A percentile compares a stretch with the other conserved stretches of the same genome.
Conservation (phyloP, 2,113 vertebrate species). For the Onychorhynchus coronatus region DNA sequence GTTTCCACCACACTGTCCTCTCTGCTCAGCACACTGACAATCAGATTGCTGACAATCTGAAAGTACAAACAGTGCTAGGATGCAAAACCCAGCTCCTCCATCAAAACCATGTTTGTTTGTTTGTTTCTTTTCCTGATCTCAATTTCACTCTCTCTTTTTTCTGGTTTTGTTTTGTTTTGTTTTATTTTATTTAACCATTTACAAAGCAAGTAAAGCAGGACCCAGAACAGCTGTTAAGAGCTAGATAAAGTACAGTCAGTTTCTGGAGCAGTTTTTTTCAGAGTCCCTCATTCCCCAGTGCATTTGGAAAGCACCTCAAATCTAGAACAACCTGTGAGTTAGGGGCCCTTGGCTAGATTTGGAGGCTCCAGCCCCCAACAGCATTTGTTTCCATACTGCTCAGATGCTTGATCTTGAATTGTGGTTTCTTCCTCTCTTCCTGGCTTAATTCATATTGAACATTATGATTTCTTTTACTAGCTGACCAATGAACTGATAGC, state of each 20-base stretch:
- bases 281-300: neutral
- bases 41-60: neutral
- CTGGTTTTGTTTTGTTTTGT: no score
- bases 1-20: slow-evolving; percentile 28
- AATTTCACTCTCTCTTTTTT: neutral
- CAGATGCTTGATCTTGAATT: neutral
- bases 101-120: neutral
- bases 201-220: neutral
- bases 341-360: neutral
- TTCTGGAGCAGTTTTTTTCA: neutral
- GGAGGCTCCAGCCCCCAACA: neutral
- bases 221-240: neutral
- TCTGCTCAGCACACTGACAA: neutral
- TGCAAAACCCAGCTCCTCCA: neutral
- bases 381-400: neutral
- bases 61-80: neutral
- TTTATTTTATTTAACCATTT: neutral
- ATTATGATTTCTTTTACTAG: neutral
- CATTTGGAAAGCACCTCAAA: neutral
- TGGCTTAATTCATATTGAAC: neutral
- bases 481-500: neutral
- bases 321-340: neutral
- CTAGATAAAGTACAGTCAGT: neutral
- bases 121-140: neutral
- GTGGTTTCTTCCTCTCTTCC: neutral